Percentiles rank a stretch among this genome's conserved stretches.
These are phyloP conservation scores for Limnephilus rhombicus DNA, from an alignment of 2,888 invertebrate species.

Conservation along the genomic window DNA sequence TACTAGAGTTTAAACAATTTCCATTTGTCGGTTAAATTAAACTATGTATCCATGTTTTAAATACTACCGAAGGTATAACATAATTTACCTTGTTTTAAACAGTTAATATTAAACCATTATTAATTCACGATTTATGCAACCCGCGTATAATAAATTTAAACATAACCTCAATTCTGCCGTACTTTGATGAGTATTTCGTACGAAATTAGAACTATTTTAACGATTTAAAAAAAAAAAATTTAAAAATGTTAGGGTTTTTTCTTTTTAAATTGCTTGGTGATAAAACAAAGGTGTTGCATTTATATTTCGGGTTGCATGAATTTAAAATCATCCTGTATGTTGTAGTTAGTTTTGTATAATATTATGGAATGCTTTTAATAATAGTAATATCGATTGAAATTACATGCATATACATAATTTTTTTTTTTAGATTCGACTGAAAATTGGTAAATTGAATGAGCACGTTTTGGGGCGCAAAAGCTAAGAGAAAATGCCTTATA, in stretches of 20 bases:
- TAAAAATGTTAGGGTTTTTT: not conserved
- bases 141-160: not conserved
- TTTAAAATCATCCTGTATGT: not conserved
- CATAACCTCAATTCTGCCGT: not conserved
- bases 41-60: not conserved
- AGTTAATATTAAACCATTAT: not conserved
- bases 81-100: not conserved
- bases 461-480: not conserved
- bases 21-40: not conserved
- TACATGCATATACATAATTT: not conserved
- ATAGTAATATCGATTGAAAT: not conserved
- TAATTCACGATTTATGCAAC: not conserved
- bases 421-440: not conserved
- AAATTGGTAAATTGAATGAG: not conserved
- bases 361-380: not conserved
- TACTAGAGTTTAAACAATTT: not conserved
- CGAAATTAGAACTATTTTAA: too few relatives aligned
- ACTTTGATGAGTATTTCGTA: too few relatives aligned
- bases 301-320: not conserved
- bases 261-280: not conserved
- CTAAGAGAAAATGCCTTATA: slow-evolving; percentile 24
- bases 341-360: not conserved
- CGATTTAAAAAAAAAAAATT: too few relatives aligned
- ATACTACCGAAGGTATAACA: not conserved
- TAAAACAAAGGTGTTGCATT: not conserved